Conservation (phyloP, 2,797 vertebrate species). For the Silurus lanzhouensis region DNA sequence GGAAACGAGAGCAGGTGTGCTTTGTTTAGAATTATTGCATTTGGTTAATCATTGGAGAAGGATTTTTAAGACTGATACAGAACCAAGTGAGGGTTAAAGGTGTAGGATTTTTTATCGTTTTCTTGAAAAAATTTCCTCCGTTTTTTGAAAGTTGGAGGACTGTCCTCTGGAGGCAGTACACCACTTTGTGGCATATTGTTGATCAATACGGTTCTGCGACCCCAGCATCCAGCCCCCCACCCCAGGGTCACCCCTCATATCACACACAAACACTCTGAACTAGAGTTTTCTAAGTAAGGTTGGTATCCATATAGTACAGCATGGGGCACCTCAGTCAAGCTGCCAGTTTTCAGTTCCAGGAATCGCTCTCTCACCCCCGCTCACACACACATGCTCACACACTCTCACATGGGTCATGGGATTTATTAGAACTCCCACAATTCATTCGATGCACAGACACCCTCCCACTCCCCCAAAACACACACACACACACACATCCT, state of each 20-base stretch:
- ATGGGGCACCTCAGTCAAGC: slow-evolving; percentile 45
- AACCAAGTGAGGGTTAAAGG: background rate
- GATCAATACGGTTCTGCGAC: slow-evolving; percentile 17
- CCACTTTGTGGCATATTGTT: slow-evolving; percentile 38
- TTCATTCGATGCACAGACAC: slow-evolving; percentile 5
- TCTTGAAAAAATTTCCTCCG: background rate
- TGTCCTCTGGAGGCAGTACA: slow-evolving; percentile 33
- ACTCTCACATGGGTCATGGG: slow-evolving; percentile 34
- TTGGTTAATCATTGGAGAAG: background rate
- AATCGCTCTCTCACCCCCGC: slow-evolving; percentile 33
- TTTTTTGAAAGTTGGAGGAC: background rate
- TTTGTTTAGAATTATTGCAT: slow-evolving; percentile 14
- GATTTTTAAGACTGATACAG: background rate
- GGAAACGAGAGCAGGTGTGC: slow-evolving; percentile 18
- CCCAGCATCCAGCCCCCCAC: slow-evolving; percentile 27
- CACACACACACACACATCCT: background rate
- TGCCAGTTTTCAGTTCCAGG: slow-evolving; percentile 48
- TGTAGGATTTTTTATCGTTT: background rate
- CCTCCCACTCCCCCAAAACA: background rate
- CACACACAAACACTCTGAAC: slow-evolving; percentile 10
- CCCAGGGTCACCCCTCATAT: background rate
- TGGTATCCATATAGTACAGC: slow-evolving; percentile 34
- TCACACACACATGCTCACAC: slow-evolving; percentile 27
- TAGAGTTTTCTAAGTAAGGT: slow-evolving; percentile 40
- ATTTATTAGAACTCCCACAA: slow-evolving; percentile 40